Base-by-base conservation (phyloP, 92 coral and sea anemone genomes). In the Porites evermanni region DNA sequence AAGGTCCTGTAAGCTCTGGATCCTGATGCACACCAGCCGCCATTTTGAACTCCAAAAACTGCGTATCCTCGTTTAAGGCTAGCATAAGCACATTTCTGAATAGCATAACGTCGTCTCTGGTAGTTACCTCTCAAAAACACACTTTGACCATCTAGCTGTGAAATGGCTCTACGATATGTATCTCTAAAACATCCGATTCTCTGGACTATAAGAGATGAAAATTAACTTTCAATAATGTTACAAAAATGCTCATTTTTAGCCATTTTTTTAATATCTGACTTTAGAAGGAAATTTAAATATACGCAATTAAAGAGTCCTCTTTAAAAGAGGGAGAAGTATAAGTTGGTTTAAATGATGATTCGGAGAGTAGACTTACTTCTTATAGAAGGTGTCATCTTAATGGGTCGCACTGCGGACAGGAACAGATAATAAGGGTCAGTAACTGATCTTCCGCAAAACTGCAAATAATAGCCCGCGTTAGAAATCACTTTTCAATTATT, bases 181-280 rank as follows among this genome's bases (percentile, higher is more conserved):
- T 91, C 94, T 47, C 52, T 83, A 69, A 77, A 88, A 70, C 94
- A 91, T 19, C 93, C 93, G 44, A 90, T 79, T 54, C 54, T 10
- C 50, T 77, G 82, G 32, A 85, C 89, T 85, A n/a, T 8, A 12
- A 17, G 10, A 14, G 7, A 18, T 14, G 21, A 21, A 47, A 32
- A 72, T 19, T 2, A 32, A 29, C 32, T 29, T 29, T 29, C 32
- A 2, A 29, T 29, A 29, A 29, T 29, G 32, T 29, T 29, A 29
- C 32, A 29, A 29, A 29, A 29, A 38, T 7, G 0, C 19, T 21
- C 17, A 64, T 0, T 23, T 59, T 23, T 20, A 47, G 9, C 10
- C 29, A 16, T 18, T 50, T 74, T 38, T 4, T 38, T 38, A 38
- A 38, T 38, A 6, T 38, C 47, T 38, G 47, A 38, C 47, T 38